These are phyloP conservation scores for Rhyzopertha dominica DNA, from an alignment of 1,140 invertebrate genomes.

Conservation along the genomic window DNA sequence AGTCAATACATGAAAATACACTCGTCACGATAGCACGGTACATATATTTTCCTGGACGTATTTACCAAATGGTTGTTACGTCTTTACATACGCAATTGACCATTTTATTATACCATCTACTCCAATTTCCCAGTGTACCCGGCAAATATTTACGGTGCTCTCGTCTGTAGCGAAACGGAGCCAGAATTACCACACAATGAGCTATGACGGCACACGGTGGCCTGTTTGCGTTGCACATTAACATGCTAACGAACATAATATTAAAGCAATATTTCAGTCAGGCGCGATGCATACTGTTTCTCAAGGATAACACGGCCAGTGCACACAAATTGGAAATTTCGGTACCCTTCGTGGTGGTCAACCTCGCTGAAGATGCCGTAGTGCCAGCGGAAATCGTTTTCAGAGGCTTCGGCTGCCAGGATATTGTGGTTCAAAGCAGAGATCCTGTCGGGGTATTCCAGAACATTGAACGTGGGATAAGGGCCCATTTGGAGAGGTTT, in stretches of 20 bases:
- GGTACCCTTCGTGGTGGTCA: neutral
- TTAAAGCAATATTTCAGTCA: conserved; percentile 10
- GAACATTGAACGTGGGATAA: conserved; percentile 7
- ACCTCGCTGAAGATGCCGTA: neutral
- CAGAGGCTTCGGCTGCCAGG: conserved; percentile 11
- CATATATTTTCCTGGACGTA: too few relatives aligned
- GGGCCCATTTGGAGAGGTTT: conserved; percentile 1
- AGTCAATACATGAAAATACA: too few relatives aligned
- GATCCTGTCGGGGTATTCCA: conserved; percentile 1
- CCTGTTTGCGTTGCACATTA: too few relatives aligned
- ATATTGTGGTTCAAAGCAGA: conserved; percentile 4
- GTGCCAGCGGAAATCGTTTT: neutral
- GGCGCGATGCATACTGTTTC: conserved; percentile 7
- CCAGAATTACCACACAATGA: too few relatives aligned
- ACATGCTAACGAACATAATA: conserved; percentile 5
- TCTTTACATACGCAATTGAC: too few relatives aligned
- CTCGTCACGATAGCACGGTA: too few relatives aligned
- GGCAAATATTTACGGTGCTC: too few relatives aligned
- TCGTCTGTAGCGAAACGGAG: too few relatives aligned
- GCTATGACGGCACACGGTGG: too few relatives aligned
- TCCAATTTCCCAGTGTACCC: too few relatives aligned
- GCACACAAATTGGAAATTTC: conserved; percentile 1
- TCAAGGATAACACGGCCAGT: conserved; percentile 1
- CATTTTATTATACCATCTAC: too few relatives aligned
- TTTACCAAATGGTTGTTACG: too few relatives aligned